Conservation (phyloP, 2,113 vertebrate genomes). For the Engraulis encrasicolus region DNA sequence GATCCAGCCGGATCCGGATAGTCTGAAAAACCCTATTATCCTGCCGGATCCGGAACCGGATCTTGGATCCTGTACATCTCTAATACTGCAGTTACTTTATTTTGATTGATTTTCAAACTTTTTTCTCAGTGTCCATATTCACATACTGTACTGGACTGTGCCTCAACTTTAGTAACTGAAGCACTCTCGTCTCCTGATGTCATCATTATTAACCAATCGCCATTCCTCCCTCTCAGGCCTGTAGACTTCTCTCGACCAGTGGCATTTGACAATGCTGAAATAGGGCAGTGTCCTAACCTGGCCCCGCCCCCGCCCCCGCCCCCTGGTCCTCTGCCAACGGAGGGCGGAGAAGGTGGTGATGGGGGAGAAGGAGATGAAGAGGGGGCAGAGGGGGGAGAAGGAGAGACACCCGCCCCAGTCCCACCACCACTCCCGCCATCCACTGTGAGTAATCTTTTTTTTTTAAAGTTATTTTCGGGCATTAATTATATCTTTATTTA, state of each 20-base stretch:
- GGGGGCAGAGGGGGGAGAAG: constrained; percentile 22
- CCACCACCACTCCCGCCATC: constrained; percentile 42
- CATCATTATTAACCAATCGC: not conserved
- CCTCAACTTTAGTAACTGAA: too few species aligned
- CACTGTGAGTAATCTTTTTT: constrained; percentile 45
- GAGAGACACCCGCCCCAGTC: constrained; percentile 49
- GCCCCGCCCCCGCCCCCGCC: constrained; percentile 66
- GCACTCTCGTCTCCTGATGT: not conserved
- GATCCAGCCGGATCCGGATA: too few species aligned
- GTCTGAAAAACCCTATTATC: too few species aligned
- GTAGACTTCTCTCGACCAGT: constrained; percentile 89
- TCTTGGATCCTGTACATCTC: too few species aligned
- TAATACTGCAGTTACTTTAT: too few species aligned
- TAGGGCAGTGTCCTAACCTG: constrained; percentile 83
- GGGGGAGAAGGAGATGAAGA: constrained; percentile 61
- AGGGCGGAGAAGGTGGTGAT: constrained; percentile 58
- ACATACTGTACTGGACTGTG: not conserved
- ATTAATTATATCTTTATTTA: too few species aligned
- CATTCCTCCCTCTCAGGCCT: constrained; percentile 75
- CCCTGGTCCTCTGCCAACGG: constrained; percentile 61
- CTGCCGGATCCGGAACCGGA: too few species aligned
- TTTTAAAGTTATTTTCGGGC: too few species aligned
- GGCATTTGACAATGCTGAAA: constrained; percentile 95
- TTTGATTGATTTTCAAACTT: too few species aligned
- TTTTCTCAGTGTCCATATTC: too few species aligned